Percentiles rank a stretch among this genome's conserved stretches.
Evolutionary conservation across 2,797 vertebrate genomes (phyloP).

Genomic region (Lemur catta): DNA sequence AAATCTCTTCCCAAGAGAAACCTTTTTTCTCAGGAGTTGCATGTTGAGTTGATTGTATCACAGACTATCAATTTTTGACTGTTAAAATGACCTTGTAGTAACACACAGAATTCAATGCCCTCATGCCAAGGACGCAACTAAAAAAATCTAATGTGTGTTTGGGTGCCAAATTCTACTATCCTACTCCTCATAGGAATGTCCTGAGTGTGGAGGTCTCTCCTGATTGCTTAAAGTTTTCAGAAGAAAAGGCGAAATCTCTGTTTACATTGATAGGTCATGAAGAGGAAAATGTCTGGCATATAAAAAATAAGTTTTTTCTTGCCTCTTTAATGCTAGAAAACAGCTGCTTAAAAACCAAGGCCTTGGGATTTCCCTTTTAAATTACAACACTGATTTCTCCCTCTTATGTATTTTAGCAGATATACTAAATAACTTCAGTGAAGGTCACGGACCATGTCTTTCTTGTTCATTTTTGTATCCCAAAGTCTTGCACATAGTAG

Average conservation of each 20-base stretch:
- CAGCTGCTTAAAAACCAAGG: neutral
- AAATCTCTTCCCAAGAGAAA: slow-evolving; percentile 65
- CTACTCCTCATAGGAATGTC: slow-evolving; percentile 25
- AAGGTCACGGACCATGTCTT: neutral
- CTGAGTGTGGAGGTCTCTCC: slow-evolving; percentile 14
- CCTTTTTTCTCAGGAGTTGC: slow-evolving; percentile 10
- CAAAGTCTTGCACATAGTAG: neutral
- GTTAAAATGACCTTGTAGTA: slow-evolving; percentile 58
- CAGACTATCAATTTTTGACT: slow-evolving; percentile 47
- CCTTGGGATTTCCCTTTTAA: neutral
- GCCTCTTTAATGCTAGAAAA: neutral
- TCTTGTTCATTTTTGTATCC: neutral
- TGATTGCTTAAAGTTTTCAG: slow-evolving; percentile 39
- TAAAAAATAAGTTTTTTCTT: slow-evolving; percentile 14
- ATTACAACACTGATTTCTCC: neutral
- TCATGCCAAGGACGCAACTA: slow-evolving; percentile 61
- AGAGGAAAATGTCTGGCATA: neutral
- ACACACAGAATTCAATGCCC: slow-evolving; percentile 21
- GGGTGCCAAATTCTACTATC: slow-evolving; percentile 54
- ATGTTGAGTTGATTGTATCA: slow-evolving; percentile 41
- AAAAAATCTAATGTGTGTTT: neutral
- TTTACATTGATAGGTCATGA: slow-evolving; percentile 46
- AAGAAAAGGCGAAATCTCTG: neutral
- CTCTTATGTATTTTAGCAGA: neutral
- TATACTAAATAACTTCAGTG: neutral